phyloP scores from a whole-genome alignment of 2,888 invertebrate genomes.

The Yponomeuta plumbellus region DNA sequence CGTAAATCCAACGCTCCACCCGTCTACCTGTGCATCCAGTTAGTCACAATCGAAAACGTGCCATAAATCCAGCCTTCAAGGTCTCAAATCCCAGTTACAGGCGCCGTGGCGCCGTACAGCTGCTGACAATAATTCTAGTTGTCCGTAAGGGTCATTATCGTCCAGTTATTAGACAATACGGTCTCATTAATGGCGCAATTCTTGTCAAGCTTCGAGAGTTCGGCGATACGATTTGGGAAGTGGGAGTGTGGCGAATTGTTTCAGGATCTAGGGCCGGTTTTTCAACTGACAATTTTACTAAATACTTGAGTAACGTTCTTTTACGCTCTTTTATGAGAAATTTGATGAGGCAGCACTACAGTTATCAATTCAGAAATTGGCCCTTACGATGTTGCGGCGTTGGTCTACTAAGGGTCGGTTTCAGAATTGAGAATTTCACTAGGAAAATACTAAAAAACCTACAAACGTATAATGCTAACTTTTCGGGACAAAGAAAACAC shows the following conservation, averaged over 20 bases:
- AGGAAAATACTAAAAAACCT: no score
- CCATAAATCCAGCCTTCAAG: neutral
- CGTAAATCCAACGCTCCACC: no score
- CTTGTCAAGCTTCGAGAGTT: neutral
- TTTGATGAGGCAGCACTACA: no score
- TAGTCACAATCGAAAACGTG: neutral
- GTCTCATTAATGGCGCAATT: neutral
- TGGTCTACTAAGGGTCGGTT: no score
- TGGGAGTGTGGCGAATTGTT: neutral
- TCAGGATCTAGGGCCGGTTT: neutral
- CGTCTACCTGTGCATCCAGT: neutral
- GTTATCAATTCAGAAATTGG: no score
- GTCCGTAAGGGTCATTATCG: neutral
- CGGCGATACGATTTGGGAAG: neutral
- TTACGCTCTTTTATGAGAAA: no score
- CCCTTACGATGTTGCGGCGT: no score
- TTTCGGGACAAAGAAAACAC: no score
- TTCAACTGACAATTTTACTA: no score
- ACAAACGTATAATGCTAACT: no score
- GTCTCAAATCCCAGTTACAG: neutral
- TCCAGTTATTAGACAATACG: neutral
- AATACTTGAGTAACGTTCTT: no score
- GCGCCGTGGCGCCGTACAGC: neutral
- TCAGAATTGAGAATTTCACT: no score
- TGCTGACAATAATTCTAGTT: neutral